These are phyloP conservation scores for Platichthys stellatus DNA, from an alignment of 2,113 vertebrate genomes.

Conservation along the genomic window DNA sequence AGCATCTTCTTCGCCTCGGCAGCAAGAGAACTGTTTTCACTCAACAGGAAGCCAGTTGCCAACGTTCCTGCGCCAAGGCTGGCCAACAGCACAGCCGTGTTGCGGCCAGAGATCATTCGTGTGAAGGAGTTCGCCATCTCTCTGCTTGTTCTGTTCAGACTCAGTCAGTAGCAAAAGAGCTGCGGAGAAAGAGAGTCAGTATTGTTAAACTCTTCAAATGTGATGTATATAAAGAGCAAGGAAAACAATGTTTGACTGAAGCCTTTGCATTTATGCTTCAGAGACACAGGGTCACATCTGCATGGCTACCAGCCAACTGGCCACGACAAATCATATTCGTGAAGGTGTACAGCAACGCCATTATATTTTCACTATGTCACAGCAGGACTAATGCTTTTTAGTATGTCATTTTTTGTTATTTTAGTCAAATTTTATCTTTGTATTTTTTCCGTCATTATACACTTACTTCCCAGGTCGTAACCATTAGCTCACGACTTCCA, in stretches of 20 bases:
- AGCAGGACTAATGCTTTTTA: too few species aligned
- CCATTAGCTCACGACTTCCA: background rate
- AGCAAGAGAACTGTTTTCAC: slow-evolving; percentile 76
- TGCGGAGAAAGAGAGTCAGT: background rate
- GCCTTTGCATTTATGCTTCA: too few species aligned
- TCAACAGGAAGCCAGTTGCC: slow-evolving; percentile 86
- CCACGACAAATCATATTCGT: too few species aligned
- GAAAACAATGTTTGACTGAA: background rate
- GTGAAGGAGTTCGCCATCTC: slow-evolving; percentile 89
- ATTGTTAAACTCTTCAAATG: background rate
- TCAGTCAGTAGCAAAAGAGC: slow-evolving; percentile 42
- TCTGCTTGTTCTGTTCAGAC: background rate
- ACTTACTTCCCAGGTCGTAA: background rate
- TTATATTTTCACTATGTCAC: too few species aligned
- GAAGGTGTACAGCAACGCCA: too few species aligned
- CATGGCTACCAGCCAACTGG: too few species aligned
- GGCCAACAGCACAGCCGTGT: slow-evolving; percentile 83
- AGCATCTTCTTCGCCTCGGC: slow-evolving; percentile 82
- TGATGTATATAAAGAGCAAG: background rate
- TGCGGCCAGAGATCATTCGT: slow-evolving; percentile 86
- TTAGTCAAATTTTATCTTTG: too few species aligned
- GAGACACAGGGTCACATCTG: too few species aligned
- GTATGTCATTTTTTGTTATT: too few species aligned
- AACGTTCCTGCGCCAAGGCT: slow-evolving; percentile 85
- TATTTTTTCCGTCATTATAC: too few species aligned